Evolutionary conservation across 2,797 vertebrate genomes (phyloP).

Genomic region (Anniella stebbinsi): DNA sequence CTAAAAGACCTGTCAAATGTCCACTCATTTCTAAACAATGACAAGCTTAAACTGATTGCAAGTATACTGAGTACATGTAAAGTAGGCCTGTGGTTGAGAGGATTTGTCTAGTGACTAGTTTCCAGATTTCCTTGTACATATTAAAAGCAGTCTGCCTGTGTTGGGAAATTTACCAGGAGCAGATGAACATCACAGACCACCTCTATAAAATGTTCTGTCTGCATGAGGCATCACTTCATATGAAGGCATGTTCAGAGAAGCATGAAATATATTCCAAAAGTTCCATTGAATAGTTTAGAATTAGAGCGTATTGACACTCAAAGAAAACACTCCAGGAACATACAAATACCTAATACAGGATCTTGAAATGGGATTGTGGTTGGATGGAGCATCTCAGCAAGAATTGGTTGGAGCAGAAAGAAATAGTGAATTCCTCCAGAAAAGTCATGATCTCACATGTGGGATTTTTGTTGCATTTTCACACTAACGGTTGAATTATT

Average conservation of each 20-base stretch:
- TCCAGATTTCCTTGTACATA: background rate
- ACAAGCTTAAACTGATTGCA: background rate
- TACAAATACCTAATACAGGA: background rate
- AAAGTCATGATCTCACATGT: background rate
- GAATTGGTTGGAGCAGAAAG: background rate
- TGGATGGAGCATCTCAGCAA: background rate
- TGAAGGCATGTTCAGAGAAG: slow-evolving; percentile 1
- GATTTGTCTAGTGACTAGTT: background rate
- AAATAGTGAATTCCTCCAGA: background rate
- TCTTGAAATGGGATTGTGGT: background rate
- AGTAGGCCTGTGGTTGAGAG: background rate
- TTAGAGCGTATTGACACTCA: background rate
- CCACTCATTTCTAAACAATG: background rate
- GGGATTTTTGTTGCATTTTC: background rate
- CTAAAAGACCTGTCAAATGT: background rate
- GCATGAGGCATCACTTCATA: background rate
- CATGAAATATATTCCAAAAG: slow-evolving; percentile 19
- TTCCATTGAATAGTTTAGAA: background rate
- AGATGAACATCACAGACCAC: background rate
- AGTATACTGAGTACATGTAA: background rate
- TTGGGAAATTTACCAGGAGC: background rate
- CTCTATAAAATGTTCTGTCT: background rate
- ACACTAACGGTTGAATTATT: background rate
- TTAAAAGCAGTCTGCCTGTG: background rate
- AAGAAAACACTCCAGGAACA: background rate